Evolutionary conservation across 2,888 invertebrate genomes (phyloP), one percentile per base, ranked within the genome.

Genomic region (Clepsis dumicolana): DNA sequence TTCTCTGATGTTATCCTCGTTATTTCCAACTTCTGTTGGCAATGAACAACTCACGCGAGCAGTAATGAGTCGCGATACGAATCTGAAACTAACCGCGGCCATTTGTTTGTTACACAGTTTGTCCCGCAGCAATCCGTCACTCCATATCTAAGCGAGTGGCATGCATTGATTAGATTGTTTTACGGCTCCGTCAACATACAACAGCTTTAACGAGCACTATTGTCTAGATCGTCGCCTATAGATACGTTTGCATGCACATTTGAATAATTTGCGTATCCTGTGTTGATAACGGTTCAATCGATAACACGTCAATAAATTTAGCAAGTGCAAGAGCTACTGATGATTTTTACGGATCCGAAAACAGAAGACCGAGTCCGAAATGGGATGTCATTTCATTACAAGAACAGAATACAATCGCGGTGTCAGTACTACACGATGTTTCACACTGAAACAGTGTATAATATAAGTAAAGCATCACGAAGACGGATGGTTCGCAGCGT

Each of bases 401-500:
- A 41, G 16, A 41, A 12, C 21, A 18, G 18, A 57, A 57, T n/a
- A 38, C 21, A 38, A n/a, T 35, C 7, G 24, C 21, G 1, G 21
- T 38, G 35, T 35, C 18, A 21, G 21, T 14, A 53, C 32, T 14
- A 53, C 32, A 44, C 16, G 48, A 18, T 29, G 44, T 62, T 53
- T 44, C 64, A 44, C 41, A 44, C 59, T 7, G 59, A 64, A 63
- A 59, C 56, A 63, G 56, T 56, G 53, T 80, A n/a, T n/a, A n/a
- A n/a, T 78, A 87, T 87, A 89, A 88, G 80, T 86, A 82, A 83
- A 86, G 82, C 83, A 83, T 78, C 76, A 79, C 79, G 82, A 83
- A 89, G 91, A 92, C 88, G 88, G 89, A 90, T 90, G 88, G 82
- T 85, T 81, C 84, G 87, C 88, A 82, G 85, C 56, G 82, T 83